These are phyloP conservation scores for Pimephales promelas DNA, from an alignment of 2,113 vertebrate species.

Conservation along the genomic window DNA sequence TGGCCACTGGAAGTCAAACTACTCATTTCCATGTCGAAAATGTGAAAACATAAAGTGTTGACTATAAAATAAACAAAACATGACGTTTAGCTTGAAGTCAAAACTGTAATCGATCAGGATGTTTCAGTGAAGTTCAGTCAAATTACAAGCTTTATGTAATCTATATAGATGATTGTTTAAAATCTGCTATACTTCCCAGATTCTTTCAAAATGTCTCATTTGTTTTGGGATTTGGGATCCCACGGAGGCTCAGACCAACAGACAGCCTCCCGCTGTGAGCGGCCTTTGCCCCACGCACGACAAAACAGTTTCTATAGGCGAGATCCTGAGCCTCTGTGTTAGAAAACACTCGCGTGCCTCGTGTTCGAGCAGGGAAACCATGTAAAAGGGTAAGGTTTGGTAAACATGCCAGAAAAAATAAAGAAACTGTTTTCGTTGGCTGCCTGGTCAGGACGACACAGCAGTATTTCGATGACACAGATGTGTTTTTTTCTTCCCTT, in stretches of 20 bases:
- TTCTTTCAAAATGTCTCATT: constrained; percentile 5
- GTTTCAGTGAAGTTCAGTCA: background rate
- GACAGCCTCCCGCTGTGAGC: background rate
- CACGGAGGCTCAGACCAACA: background rate
- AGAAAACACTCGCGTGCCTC: constrained; percentile 20
- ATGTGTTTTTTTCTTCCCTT: background rate
- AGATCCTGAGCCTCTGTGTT: constrained; percentile 35
- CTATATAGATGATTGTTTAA: constrained; percentile 13
- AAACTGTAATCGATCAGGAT: background rate
- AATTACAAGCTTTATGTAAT: constrained; percentile 32
- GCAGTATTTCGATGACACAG: constrained; percentile 34
- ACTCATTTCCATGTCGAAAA: background rate
- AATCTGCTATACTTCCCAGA: background rate
- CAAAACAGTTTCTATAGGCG: constrained; percentile 26
- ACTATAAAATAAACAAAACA: background rate
- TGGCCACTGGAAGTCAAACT: background rate
- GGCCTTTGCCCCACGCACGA: constrained; percentile 23
- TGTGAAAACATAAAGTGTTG: background rate
- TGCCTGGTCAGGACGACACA: constrained; percentile 39
- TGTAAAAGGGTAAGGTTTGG: constrained; percentile 54
- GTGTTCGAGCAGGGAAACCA: constrained; percentile 29
- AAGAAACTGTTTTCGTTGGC: constrained; percentile 66
- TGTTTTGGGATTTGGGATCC: constrained; percentile 17
- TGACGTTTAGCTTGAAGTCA: background rate
- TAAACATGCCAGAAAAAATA: constrained; percentile 66